Evolutionary conservation across 1,140 invertebrate species (phyloP).

Genomic region (Lepidurus packardi): DNA sequence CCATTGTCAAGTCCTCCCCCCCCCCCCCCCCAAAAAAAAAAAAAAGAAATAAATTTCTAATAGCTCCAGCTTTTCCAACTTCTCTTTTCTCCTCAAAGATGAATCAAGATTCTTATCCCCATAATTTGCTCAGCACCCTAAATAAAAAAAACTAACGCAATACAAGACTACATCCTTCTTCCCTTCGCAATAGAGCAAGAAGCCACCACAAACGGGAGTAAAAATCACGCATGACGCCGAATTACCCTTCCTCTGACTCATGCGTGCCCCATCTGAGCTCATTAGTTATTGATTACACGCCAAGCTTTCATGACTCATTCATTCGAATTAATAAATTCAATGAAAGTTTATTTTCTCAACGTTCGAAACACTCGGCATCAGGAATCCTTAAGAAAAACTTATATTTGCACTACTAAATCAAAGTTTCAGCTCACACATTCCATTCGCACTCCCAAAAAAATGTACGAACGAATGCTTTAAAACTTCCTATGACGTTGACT

Average conservation of each 20-base stretch:
- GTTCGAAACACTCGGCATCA: not conserved
- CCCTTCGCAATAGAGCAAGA: no score
- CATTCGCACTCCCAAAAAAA: not conserved
- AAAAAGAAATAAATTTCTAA: no score
- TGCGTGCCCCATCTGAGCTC: not conserved
- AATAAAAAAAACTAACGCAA: no score
- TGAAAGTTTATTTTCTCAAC: not conserved
- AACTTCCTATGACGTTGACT: not conserved
- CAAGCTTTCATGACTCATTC: not conserved
- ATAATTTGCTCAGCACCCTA: no score
- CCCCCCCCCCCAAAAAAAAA: no score
- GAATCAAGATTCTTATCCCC: no score
- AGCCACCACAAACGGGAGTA: not conserved
- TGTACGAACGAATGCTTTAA: not conserved
- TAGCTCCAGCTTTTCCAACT: no score
- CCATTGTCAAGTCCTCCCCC: no score
- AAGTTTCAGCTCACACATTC: no score
- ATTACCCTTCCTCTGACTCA: not conserved
- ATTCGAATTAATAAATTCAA: not conserved
- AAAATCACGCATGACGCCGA: conserved; percentile 18
- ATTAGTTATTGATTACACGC: conserved; percentile 16
- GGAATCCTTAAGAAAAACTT: not conserved
- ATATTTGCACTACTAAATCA: not conserved
- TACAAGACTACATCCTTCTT: no score
- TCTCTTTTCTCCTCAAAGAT: no score